Base-by-base conservation (phyloP, 2,888 invertebrate genomes). In the Galeopsomyia nigrocyanea region DNA sequence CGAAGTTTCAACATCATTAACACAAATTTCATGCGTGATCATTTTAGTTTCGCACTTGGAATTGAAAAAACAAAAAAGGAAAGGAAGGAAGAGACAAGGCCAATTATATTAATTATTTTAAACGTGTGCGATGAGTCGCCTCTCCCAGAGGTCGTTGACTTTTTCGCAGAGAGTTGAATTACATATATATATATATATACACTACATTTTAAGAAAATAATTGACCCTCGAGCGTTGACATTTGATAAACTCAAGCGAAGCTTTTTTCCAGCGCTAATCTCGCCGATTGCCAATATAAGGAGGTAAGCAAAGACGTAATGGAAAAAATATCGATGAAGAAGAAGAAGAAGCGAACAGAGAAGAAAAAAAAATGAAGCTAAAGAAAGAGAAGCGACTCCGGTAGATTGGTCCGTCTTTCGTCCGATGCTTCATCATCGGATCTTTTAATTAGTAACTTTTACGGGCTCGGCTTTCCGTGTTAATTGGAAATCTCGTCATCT, bases 391-490 rank as follows among this genome's bases (percentile, higher is more conserved):
- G 13, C 9, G 1, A 21, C 51, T 58, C 39, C 60, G 14, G 60
- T 68, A 47, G 57, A 71, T 74, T 74, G 66, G 60, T 68, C 57
- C 50, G 61, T 56, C 65, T 61, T 65, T 61, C 53, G 16, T 26
- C 16, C 66, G 57, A 64, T 69, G 55, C 58, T 68, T 69, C 69
- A 64, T 67, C 67, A 63, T 50, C 51, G 58, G 58, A 69, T 73
- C 58, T 64, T 49, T 70, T 75, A 73, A 75, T 75, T 75, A 72
- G 64, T 67, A 72, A 75, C 67, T 64, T 72, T 69, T 67, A 70
- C 67, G 47, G 49, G 16, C 46, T 68, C 53, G 51, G 61, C 58
- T 75, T 63, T 70, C 46, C 62, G 58, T 63, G 63, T 64, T 75
- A 75, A 75, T 71, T 71, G 66, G 68, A 68, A 75, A 75, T 75